Conservation (phyloP, 2,797 vertebrate genomes). For the Pygocentrus nattereri region DNA sequence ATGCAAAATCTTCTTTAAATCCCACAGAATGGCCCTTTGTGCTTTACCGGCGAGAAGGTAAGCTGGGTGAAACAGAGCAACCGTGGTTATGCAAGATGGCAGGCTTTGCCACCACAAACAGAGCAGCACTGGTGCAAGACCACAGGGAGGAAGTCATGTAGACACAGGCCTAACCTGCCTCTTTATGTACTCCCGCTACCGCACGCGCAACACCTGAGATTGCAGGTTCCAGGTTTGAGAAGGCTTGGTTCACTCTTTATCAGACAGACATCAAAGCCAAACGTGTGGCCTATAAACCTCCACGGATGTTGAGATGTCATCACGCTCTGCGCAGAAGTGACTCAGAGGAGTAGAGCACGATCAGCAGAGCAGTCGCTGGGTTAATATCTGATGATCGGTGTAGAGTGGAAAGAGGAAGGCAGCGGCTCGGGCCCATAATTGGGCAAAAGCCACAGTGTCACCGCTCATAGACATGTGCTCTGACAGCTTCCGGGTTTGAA, state of each 20-base stretch:
- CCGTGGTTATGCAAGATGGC: background rate
- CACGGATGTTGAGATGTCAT: background rate
- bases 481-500: conserved; percentile 40
- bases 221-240: background rate
- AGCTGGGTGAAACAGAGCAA: background rate
- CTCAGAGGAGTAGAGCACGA: background rate
- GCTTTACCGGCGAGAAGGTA: background rate
- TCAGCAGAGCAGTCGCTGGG: background rate
- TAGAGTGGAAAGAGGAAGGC: conserved; percentile 31
- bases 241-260: background rate
- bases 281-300: conserved; percentile 2
- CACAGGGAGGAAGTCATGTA: conserved; percentile 29
- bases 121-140: conserved; percentile 17
- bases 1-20: background rate
- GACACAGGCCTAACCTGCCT: background rate
- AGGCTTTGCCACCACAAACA: background rate
- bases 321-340: background rate
- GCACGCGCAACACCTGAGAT: background rate
- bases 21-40: conserved; percentile 6
- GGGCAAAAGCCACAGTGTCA: conserved; percentile 36
- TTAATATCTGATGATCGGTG: background rate
- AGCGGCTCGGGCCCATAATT: conserved; percentile 30
- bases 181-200: conserved; percentile 1
- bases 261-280: conserved; percentile 8
- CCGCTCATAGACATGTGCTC: conserved; percentile 9